These are phyloP conservation scores for Erynnis tages DNA, from an alignment of 2,888 invertebrate genomes.

Conservation along the genomic window DNA sequence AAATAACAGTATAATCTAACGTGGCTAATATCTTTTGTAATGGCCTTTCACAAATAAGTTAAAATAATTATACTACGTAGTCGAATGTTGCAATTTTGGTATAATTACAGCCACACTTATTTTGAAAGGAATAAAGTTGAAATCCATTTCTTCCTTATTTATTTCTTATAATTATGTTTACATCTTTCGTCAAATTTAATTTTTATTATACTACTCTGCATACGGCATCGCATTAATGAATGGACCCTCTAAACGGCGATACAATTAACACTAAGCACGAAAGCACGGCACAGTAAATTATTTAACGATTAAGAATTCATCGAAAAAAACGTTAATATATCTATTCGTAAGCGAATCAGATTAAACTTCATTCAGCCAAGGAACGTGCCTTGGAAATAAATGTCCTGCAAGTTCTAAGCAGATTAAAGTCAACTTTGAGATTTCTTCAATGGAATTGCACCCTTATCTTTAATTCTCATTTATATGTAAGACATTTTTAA, in stretches of 20 bases:
- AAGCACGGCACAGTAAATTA: constrained; percentile 64
- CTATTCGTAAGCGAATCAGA: constrained; percentile 63
- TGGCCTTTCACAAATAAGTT: no score
- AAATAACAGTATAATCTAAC: no score
- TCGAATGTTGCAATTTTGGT: no score
- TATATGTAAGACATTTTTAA: constrained; percentile 51
- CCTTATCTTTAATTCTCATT: constrained; percentile 49
- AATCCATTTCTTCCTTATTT: no score
- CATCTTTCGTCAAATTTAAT: no score
- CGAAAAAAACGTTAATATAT: constrained; percentile 49
- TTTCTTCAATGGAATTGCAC: constrained; percentile 52
- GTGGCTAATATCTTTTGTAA: no score
- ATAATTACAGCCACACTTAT: no score
- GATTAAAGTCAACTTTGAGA: constrained; percentile 66
- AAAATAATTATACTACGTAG: no score
- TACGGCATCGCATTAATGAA: constrained; percentile 19
- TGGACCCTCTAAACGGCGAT: constrained; percentile 30
- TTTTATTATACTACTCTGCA: not conserved
- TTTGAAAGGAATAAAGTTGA: no score
- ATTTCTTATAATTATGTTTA: no score
- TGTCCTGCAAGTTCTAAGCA: constrained; percentile 64
- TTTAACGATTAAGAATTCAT: constrained; percentile 66
- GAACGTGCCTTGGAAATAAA: constrained; percentile 73
- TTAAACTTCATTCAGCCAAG: constrained; percentile 70
- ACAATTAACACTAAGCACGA: constrained; percentile 51